Conservation (phyloP, 2,113 vertebrate species). For the Perccottus glenii region DNA sequence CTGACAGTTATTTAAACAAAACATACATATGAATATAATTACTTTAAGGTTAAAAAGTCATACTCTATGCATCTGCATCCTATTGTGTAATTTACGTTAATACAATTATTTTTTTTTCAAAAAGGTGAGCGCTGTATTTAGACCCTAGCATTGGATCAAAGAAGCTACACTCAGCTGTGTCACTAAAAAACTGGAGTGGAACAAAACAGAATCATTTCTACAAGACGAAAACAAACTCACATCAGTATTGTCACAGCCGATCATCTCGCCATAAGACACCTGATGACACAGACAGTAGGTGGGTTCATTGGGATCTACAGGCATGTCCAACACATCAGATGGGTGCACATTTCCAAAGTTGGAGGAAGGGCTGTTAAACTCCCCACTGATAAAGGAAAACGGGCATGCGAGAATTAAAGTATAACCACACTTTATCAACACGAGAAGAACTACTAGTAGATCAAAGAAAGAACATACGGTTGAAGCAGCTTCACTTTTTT, state of each 20-base stretch:
- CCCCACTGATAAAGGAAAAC: slow-evolving; percentile 80
- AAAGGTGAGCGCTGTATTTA: no score
- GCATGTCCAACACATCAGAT: slow-evolving; percentile 98
- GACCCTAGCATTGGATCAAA: neutral
- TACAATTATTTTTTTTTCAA: no score
- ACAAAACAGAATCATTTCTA: neutral
- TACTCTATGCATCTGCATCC: no score
- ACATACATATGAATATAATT: neutral
- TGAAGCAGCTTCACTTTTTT: slow-evolving; percentile 95
- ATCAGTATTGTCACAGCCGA: slow-evolving; percentile 97
- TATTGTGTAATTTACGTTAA: no score
- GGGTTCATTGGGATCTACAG: slow-evolving; percentile 97
- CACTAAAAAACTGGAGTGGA: no score
- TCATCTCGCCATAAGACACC: slow-evolving; percentile 99
- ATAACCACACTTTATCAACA: neutral
- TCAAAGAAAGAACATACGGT: slow-evolving; percentile 79
- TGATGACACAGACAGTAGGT: slow-evolving; percentile 99
- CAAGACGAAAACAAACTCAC: slow-evolving; percentile 77
- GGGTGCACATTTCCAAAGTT: slow-evolving; percentile 92
- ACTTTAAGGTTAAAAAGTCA: neutral
- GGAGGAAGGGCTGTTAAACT: slow-evolving; percentile 88
- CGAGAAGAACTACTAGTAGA: neutral
- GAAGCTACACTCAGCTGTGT: neutral
- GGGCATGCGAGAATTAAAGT: neutral
- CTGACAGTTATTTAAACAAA: no score